Conservation (phyloP, 2,113 vertebrate genomes). For the zebrafish (Danio rerio) region GRCz12tu NC_133179.1:24571001-24571500, state of each 20-base stretch:
- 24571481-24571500: slow-evolving; percentile 20
- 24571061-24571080: too few relatives aligned
- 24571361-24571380: too few relatives aligned
- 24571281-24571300: slow-evolving; percentile 77
- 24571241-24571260: slow-evolving; percentile 79
- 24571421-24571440: slow-evolving; percentile 40
- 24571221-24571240: slow-evolving; percentile 63
- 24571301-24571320: slow-evolving; percentile 77
- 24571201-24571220: slow-evolving; percentile 6
- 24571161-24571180: not conserved
- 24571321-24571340: slow-evolving; percentile 75
- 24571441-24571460: slow-evolving; percentile 57
- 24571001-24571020: too few relatives aligned
- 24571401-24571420: slow-evolving; percentile 48
- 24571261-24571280: slow-evolving; percentile 79
- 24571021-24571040: too few relatives aligned
- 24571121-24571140: not conserved
- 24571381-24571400: slow-evolving; percentile 23
- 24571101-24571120: not conserved
- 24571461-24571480: slow-evolving; percentile 31
- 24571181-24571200: slow-evolving; percentile 18
- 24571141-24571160: not conserved
- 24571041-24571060: too few relatives aligned
- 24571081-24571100: too few relatives aligned
- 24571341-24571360: not conserved